Evolutionary conservation across 2,797 vertebrate genomes (phyloP), one percentile per base, ranked within the genome.

Genomic region (Chromobotia macracanthus): DNA sequence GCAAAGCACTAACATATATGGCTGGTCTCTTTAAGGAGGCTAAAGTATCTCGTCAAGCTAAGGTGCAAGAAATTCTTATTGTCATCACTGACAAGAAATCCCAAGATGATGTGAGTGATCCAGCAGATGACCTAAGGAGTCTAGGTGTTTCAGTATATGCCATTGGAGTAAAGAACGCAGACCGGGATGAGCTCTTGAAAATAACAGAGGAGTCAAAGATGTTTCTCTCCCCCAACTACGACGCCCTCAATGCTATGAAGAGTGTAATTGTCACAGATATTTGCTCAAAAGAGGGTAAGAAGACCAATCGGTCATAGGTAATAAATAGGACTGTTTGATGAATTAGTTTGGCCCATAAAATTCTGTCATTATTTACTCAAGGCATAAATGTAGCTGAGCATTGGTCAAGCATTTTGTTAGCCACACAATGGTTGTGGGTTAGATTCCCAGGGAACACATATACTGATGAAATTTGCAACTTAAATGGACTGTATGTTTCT

Each of bases 61-160:
- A 88, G 2, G 93, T 94, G 28, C 82, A 86, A 0, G 84, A 89
- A 78, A 93, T 91, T 79, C 94, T 97, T 68, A 90, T 96, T 15
- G 87, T 95, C 58, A 92, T 96, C 87, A 97, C 95, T 0, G 94
- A 95, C 0, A 94, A 95, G 9, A 10, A 91, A 46, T 95, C 95
- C 1, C 0, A 86, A 0, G 95, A 96, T 67, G 0, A 65, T 0
- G 96, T 96, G 63, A 88, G 87, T 5, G 44, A 21, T 28, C 89
- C 94, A 2, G 94, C 94, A 12, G 74, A 83, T 18, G 65, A 53
- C 4, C 72, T 96, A 77, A 91, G 90, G 65, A 3, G 50, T 0
- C 81, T 87, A 11, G 89, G 89, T 0, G 86, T 97, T 61, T 82
- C 11, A 2, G 79, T 94, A 69, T 97, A 94, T 11, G 89, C 94